Conservation (phyloP, 1,140 invertebrate species). For the Mesaphorura yosii region DNA sequence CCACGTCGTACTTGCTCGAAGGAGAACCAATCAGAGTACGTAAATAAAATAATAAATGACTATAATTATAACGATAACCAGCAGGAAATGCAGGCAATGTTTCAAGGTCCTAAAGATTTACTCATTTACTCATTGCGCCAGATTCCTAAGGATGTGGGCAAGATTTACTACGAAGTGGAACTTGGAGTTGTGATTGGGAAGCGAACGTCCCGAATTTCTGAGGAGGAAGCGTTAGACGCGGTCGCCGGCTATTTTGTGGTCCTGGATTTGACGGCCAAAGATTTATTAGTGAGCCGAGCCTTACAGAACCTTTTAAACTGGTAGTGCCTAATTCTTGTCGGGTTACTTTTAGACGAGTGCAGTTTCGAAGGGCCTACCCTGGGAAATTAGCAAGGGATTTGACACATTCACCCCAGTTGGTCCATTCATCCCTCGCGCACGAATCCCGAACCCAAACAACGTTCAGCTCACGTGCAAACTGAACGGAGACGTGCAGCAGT, state of each 20-base stretch:
- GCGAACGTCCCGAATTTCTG: constrained; percentile 44
- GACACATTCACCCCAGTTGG: constrained; percentile 67
- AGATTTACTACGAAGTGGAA: constrained; percentile 68
- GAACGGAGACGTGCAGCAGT: constrained; percentile 46
- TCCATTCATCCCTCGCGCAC: constrained; percentile 47
- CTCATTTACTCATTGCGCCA: constrained; percentile 31
- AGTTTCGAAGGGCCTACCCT: constrained; percentile 55
- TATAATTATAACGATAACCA: not conserved
- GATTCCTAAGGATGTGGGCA: constrained; percentile 50
- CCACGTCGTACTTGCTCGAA: constrained; percentile 52
- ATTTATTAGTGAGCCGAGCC: constrained; percentile 36
- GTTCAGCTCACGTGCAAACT: constrained; percentile 51
- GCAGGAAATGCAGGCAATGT: not conserved
- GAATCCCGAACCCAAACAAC: constrained; percentile 49
- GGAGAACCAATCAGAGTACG: constrained; percentile 51
- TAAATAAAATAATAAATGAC: constrained; percentile 4
- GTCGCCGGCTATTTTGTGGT: constrained; percentile 63
- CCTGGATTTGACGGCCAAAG: constrained; percentile 59
- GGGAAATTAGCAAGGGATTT: constrained; percentile 67
- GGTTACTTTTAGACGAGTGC: constrained; percentile 42
- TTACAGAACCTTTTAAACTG: not conserved
- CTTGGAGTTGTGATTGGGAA: constrained; percentile 61
- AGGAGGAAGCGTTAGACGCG: constrained; percentile 48
- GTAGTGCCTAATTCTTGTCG: not conserved
- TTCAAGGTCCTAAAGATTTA: not conserved